A percentile compares a stretch with the other conserved stretches of the same genome.
These are phyloP conservation scores for Lysandra bellargus DNA, from an alignment of 2,888 invertebrate genomes.

Conservation along the genomic window DNA sequence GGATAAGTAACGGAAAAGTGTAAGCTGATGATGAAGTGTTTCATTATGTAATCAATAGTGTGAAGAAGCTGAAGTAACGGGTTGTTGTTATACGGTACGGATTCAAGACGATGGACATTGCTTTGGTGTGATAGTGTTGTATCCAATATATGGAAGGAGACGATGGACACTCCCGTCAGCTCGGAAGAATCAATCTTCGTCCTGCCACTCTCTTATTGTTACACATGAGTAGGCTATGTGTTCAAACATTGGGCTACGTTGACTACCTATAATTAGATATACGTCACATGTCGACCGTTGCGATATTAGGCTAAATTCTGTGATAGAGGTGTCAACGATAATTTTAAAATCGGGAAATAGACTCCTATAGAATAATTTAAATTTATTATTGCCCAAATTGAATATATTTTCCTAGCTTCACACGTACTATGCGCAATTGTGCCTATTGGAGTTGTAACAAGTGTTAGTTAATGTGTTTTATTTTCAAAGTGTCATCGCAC, in stretches of 20 bases:
- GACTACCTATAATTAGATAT: conserved; percentile 56
- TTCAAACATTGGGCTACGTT: conserved; percentile 49
- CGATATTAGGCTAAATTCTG: conserved; percentile 61
- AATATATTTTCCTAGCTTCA: conserved; percentile 70
- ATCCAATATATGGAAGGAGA: conserved; percentile 77
- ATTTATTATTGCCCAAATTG: conserved; percentile 61
- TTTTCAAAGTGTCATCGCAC: conserved; percentile 60
- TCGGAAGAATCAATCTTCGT: conserved; percentile 59
- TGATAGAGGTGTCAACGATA: conserved; percentile 46
- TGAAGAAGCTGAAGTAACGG: conserved; percentile 56
- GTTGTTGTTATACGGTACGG: conserved; percentile 61
- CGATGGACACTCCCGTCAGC: conserved; percentile 69
- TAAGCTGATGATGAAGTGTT: conserved; percentile 69
- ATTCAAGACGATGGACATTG: conserved; percentile 68
- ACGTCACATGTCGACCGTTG: conserved; percentile 59
- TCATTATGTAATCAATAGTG: conserved; percentile 60
- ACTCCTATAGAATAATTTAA: conserved; percentile 61
- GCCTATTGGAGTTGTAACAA: conserved; percentile 67
- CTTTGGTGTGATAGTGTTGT: conserved; percentile 79
- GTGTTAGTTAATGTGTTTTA: conserved; percentile 62
- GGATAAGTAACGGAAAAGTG: conserved; percentile 75
- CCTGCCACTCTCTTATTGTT: conserved; percentile 58
- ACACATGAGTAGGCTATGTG: conserved; percentile 55
- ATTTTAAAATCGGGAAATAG: conserved; percentile 50
- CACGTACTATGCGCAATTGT: conserved; percentile 64